Evolutionary conservation across 2,113 vertebrate species (phyloP).

Genomic region (Aythya baeri): DNA sequence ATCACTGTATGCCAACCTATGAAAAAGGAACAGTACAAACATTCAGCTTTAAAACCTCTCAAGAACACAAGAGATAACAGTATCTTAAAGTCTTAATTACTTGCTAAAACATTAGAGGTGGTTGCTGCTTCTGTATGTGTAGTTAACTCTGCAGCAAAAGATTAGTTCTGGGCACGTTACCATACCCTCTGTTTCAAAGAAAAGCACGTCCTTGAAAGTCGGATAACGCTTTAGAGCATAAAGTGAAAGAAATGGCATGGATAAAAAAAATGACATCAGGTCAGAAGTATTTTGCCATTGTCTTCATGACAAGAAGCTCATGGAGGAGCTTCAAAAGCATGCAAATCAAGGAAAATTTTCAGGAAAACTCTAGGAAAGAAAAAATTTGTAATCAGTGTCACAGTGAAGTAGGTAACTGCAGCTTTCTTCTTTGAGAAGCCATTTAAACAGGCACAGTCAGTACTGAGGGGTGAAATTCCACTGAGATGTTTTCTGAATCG

Average conservation of each 20-base stretch:
- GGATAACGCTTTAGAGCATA: background rate
- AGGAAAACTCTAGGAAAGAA: background rate
- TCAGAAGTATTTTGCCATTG: background rate
- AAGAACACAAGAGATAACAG: background rate
- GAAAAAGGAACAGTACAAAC: background rate
- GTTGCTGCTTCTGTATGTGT: background rate
- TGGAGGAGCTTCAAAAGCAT: background rate
- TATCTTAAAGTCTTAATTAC: background rate
- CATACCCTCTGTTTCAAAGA: background rate
- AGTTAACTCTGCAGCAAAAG: background rate
- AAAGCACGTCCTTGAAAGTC: background rate
- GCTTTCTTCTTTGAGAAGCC: background rate
- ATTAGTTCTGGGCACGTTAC: background rate
- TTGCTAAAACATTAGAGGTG: background rate
- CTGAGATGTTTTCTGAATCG: background rate
- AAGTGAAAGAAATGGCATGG: rapidly evolving
- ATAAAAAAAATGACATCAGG: background rate
- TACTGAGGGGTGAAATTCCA: background rate
- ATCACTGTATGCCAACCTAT: background rate
- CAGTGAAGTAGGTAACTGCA: background rate
- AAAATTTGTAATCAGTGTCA: background rate
- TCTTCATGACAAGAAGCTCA: background rate
- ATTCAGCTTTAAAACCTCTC: background rate
- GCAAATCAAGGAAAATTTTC: background rate
- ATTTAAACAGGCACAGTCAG: background rate